Evolutionary conservation across 37 sponge, comb jelly and placozoan species (phyloP), one percentile per base, ranked within the genome.

Genomic region (Bolinopsis microptera): DNA sequence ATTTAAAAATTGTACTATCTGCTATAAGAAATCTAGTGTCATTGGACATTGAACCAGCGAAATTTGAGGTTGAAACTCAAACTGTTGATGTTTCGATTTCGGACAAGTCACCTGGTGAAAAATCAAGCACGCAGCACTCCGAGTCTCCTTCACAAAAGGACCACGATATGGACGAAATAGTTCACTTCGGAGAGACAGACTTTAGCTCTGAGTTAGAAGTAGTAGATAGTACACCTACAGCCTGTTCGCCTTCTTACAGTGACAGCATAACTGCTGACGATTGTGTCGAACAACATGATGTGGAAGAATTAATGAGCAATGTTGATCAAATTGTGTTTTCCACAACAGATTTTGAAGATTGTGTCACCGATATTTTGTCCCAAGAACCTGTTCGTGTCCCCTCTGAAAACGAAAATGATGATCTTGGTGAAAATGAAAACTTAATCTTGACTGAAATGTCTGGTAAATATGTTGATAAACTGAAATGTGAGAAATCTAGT

Each of bases 151-250:
- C 80, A 1, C 80, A 34, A 9, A 77, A 18, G 18, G 80, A 77
- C 0, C 33, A 77, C 21, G 9, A 77, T 2, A 8, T 77, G 35
- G 80, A 77, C 32, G 80, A 77, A 16, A 35, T 77, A 21, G 35
- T 77, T 0, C 80, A 77, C 32, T 77, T 77, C 21, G 80, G 80
- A 32, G 80, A 77, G 0, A 35, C 36, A 21, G 80, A 77, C 18
- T 77, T 77, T 18, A 35, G 27, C 0, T 32, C 80, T 34, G 80
- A 77, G 80, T 32, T 77, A 18, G 80, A 77, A 77, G 80, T 77
- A 34, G 36, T 77, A 0, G 80, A 77, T 35, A 77, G 80, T 34
- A 77, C 80, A 34, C 80, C 80, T 0, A 9, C 21, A 77, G 74
- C 23, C 27, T 70, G 28, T 3, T 9, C 5, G 8, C 3, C 8